Conservation (phyloP, 1,140 invertebrate species). For the Sarcophaga bullata region DNA sequence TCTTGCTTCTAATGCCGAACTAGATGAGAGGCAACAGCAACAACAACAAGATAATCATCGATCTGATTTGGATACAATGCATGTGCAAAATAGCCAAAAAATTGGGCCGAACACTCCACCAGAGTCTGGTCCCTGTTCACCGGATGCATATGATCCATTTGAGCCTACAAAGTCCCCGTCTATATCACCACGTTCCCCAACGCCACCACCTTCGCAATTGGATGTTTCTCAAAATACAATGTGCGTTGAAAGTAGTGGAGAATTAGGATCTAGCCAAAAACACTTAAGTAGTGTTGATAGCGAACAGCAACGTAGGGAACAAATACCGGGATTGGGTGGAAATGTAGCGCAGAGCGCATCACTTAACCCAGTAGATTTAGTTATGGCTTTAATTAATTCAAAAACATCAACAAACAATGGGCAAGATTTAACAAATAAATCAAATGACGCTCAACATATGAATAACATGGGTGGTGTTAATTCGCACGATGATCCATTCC, state of each 20-base stretch:
- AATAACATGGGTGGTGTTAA: conserved; percentile 47
- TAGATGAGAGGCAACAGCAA: conserved; percentile 46
- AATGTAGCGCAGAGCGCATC: conserved; percentile 46
- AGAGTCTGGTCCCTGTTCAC: conserved; percentile 63
- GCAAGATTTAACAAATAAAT: conserved; percentile 55
- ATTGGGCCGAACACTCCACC: conserved; percentile 66
- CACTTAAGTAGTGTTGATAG: conserved; percentile 24
- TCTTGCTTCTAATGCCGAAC: conserved; percentile 55
- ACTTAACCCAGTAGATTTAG: conserved; percentile 60
- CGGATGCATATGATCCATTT: conserved; percentile 86
- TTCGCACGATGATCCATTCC: conserved; percentile 47
- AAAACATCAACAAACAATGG: conserved; percentile 52
- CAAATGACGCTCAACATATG: conserved; percentile 50
- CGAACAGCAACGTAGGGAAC: conserved; percentile 34
- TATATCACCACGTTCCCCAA: conserved; percentile 65
- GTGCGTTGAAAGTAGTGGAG: conserved; percentile 46
- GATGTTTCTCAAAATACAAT: conserved; percentile 46
- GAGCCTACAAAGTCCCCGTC: conserved; percentile 86
- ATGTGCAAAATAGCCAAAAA: conserved; percentile 51
- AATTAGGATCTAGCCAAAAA: conserved; percentile 38
- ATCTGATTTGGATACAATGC: conserved; percentile 41
- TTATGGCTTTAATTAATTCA: conserved; percentile 64
- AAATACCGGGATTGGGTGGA: conserved; percentile 38
- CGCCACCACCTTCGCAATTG: conserved; percentile 47
- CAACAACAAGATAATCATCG: conserved; percentile 41